Conservation (phyloP, 2,113 vertebrate genomes). For the Oceanites oceanicus region DNA sequence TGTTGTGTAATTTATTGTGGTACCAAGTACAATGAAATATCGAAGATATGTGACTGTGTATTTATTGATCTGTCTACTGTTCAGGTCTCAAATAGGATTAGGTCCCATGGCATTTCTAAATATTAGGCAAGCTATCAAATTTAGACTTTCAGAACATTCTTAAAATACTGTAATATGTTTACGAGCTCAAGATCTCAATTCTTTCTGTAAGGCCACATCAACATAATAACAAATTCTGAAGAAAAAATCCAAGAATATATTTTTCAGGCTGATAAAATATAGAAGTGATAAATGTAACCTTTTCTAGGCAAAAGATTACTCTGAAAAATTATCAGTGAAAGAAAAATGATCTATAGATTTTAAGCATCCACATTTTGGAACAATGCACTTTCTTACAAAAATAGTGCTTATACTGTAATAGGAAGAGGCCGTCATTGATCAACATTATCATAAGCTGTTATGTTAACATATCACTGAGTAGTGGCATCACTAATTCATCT, state of each 20-base stretch:
- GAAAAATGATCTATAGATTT: background rate
- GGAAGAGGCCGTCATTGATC: background rate
- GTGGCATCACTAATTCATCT: background rate
- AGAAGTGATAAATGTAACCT: background rate
- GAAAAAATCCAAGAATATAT: background rate
- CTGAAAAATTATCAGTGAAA: background rate
- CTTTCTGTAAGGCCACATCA: background rate
- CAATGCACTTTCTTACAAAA: background rate
- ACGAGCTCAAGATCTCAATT: background rate
- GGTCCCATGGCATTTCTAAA: constrained; percentile 21
- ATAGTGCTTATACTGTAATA: background rate
- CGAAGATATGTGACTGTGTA: background rate
- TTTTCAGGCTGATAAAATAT: background rate
- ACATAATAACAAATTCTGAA: background rate
- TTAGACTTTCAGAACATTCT: background rate
- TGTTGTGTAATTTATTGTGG: background rate
- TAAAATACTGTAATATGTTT: background rate
- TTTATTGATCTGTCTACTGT: constrained; percentile 42
- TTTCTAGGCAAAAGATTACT: background rate
- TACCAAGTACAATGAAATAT: background rate
- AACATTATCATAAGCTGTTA: background rate
- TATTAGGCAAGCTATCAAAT: constrained; percentile 32
- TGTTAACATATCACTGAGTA: background rate
- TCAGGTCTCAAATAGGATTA: constrained; percentile 39
- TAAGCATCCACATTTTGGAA: background rate